Percentiles rank a stretch among this genome's conserved stretches.
Conservation (phyloP, 2,113 vertebrate genomes). For the Probosciger aterrimus region DNA sequence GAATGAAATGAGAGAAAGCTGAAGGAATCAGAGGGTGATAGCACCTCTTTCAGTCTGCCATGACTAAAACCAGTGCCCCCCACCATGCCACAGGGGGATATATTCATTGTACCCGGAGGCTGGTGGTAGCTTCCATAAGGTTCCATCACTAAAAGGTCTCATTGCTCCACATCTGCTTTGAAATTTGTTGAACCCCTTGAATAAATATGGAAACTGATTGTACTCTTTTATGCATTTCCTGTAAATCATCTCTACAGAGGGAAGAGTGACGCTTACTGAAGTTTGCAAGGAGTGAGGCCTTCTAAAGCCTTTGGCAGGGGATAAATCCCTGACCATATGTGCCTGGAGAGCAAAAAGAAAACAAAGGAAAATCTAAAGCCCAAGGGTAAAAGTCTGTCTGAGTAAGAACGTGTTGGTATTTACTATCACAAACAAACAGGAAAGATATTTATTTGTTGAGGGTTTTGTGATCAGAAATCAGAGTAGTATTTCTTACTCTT, state of each 20-base stretch:
- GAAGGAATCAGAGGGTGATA: background rate
- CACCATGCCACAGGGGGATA: background rate
- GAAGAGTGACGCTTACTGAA: background rate
- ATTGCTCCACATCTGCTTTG: background rate
- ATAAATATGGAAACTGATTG: background rate
- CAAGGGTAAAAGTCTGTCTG: background rate
- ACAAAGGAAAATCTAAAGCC: background rate
- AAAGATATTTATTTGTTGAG: background rate
- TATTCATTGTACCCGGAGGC: background rate
- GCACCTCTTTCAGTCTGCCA: background rate
- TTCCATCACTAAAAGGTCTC: background rate
- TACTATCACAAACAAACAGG: background rate
- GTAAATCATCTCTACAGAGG: background rate
- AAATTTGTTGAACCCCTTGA: background rate
- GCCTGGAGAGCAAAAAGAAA: background rate
- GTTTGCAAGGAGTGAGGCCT: background rate
- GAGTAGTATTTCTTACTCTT: background rate
- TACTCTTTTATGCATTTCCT: background rate
- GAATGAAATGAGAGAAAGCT: conserved; percentile 11
- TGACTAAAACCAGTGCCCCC: background rate
- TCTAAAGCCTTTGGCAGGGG: background rate
- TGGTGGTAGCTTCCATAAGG: background rate
- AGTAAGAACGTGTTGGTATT: background rate
- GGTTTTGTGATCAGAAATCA: background rate
- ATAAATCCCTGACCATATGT: background rate